Conservation (phyloP, 35 echinoderm and acorn worm species). For the Ptychodera flava region DNA sequence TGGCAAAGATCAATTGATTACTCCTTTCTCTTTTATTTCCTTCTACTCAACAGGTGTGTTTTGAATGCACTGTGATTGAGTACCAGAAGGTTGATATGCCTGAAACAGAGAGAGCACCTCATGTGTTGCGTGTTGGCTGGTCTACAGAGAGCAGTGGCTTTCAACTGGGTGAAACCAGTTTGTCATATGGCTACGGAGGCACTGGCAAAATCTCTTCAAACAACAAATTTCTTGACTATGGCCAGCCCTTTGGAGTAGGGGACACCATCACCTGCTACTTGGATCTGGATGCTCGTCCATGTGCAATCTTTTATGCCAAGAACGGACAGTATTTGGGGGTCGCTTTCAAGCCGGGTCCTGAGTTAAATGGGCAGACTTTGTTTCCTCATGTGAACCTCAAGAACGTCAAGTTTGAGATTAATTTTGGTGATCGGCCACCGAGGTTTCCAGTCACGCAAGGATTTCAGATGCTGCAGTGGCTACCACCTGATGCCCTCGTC, state of each 20-base stretch:
- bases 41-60: background rate
- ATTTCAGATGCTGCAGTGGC: background rate
- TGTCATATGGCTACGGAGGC: slow-evolving; percentile 93
- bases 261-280: slow-evolving; percentile 63
- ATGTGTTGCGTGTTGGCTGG: slow-evolving; percentile 88
- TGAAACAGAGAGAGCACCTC: slow-evolving; percentile 53
- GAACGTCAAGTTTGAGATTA: background rate
- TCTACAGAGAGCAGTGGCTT: slow-evolving; percentile 71
- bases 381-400: background rate
- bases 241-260: slow-evolving; percentile 79
- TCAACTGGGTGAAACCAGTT: slow-evolving; percentile 86
- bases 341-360: background rate
- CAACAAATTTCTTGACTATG: slow-evolving; percentile 75
- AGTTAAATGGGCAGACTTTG: background rate
- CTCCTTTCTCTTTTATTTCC: too few species aligned
- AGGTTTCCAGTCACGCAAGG: background rate
- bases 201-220: slow-evolving; percentile 66
- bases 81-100: slow-evolving; percentile 26
- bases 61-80: background rate
- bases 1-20: too few species aligned
- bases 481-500: background rate
- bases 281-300: slow-evolving; percentile 3
- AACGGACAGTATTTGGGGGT: background rate
- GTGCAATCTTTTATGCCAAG: background rate
- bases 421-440: background rate